Evolutionary conservation across 1,140 invertebrate species (phyloP).

Genomic region (Neodiprion fabricii): DNA sequence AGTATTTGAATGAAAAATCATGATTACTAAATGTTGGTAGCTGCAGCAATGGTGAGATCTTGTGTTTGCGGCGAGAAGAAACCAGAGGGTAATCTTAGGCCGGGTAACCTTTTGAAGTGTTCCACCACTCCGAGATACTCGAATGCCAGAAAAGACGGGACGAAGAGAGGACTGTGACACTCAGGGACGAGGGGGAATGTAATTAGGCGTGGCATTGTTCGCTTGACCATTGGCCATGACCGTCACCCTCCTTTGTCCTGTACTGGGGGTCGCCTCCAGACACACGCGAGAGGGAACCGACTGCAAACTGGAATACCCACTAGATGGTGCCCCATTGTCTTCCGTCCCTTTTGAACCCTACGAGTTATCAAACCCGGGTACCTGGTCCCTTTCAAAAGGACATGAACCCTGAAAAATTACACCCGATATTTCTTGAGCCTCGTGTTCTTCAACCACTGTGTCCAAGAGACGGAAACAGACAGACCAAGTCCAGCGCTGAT

Average conservation of each 20-base stretch:
- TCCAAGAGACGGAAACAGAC: no score
- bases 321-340: neutral
- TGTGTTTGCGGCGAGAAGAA: no score
- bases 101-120: neutral
- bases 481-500: no score
- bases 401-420: no score
- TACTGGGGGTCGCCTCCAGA: neutral
- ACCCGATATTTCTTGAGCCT: no score
- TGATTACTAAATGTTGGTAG: no score
- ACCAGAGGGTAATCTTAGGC: no score
- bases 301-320: neutral
- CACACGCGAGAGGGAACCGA: neutral
- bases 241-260: slow-evolving; percentile 6
- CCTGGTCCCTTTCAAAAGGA: no score
- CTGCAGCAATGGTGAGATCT: no score
- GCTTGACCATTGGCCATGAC: slow-evolving; percentile 48
- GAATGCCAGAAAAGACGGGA: neutral
- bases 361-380: no score
- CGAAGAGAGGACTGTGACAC: slow-evolving; percentile 7
- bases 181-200: slow-evolving; percentile 36
- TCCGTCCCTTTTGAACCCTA: neutral
- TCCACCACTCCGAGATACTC: neutral
- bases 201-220: slow-evolving; percentile 48
- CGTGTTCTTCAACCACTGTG: no score
- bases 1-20: no score